Evolutionary conservation across 2,113 vertebrate species (phyloP).

Genomic region (Phylloscopus whistleri): DNA sequence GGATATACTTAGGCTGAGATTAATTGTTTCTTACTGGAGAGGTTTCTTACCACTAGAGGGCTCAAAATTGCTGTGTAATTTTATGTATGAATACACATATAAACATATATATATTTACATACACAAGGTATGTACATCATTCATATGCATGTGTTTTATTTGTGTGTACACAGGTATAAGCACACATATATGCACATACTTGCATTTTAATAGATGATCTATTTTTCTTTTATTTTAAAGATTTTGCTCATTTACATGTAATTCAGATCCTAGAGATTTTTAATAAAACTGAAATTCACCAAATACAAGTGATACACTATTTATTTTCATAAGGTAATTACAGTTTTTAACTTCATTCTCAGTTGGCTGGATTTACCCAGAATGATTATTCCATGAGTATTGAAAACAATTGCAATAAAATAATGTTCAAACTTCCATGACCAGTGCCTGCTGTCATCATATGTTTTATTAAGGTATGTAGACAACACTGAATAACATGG

Average conservation of each 20-base stretch:
- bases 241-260: neutral
- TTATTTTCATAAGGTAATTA: neutral
- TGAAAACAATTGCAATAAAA: neutral
- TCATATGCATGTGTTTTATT: neutral
- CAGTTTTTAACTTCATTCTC: neutral
- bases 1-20: neutral
- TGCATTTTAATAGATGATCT: neutral
- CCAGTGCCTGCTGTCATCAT: neutral
- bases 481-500: neutral
- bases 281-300: neutral
- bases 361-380: neutral
- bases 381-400: neutral
- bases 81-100: neutral
- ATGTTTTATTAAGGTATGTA: neutral
- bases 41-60: constrained; percentile 56
- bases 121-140: neutral
- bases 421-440: neutral
- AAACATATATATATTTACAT: neutral
- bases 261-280: neutral
- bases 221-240: neutral
- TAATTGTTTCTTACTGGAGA: neutral
- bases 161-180: neutral
- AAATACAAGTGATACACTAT: neutral
- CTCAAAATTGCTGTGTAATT: constrained; percentile 22
- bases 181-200: neutral